Conservation (phyloP, 2,888 invertebrate genomes). For the Byasa hedistus region DNA sequence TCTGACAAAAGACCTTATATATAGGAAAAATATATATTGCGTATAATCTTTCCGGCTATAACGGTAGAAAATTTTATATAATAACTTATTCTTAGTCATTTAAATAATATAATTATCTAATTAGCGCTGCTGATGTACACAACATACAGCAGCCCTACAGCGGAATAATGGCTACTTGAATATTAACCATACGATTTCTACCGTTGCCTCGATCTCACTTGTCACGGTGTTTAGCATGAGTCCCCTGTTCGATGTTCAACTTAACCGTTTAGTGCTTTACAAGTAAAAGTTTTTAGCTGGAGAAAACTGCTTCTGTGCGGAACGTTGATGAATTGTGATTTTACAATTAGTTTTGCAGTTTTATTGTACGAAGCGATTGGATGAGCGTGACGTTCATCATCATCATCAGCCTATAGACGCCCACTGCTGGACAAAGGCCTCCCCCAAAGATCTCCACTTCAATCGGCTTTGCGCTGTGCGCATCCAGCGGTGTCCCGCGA, state of each 20-base stretch:
- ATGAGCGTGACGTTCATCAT: too few relatives aligned
- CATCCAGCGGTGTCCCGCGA: too few relatives aligned
- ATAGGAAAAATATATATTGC: not conserved
- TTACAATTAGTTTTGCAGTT: not conserved
- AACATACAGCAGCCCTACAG: not conserved
- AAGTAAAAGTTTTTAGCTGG: slow-evolving; percentile 19
- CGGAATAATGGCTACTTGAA: slow-evolving; percentile 29
- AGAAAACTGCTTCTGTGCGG: slow-evolving; percentile 6
- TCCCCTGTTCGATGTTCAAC: slow-evolving; percentile 17
- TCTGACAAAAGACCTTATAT: not conserved
- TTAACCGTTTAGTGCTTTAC: slow-evolving; percentile 11
- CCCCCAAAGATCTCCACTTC: too few relatives aligned
- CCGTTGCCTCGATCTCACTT: slow-evolving; percentile 28
- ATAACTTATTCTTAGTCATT: not conserved
- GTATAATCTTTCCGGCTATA: too few relatives aligned
- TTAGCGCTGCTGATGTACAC: not conserved
- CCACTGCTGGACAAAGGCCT: too few relatives aligned
- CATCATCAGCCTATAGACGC: too few relatives aligned
- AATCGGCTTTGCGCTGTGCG: too few relatives aligned
- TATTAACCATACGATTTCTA: slow-evolving; percentile 32
- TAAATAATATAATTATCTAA: not conserved
- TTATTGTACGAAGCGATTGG: too few relatives aligned
- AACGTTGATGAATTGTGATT: not conserved
- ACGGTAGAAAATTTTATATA: not conserved
- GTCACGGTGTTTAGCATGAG: slow-evolving; percentile 28